Conservation (phyloP, 2,888 invertebrate species). For the Branchellion lobata region DNA sequence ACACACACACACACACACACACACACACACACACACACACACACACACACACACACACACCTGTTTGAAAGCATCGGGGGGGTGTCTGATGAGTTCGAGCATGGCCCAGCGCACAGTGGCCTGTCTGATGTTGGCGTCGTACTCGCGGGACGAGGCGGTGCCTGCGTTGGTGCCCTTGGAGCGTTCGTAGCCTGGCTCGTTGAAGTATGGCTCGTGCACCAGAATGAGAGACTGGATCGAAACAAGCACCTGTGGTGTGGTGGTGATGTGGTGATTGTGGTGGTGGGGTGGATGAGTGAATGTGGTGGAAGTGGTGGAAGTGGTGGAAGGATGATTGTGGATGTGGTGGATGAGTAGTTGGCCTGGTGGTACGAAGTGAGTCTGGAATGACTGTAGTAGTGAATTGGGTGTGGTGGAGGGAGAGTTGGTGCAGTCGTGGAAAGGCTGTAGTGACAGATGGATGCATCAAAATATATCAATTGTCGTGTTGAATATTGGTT, state of each 20-base stretch:
- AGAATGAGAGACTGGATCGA: constrained; percentile 64
- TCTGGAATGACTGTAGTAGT: too few species aligned
- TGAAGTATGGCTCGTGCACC: constrained; percentile 64
- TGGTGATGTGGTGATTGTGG: too few species aligned
- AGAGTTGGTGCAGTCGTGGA: not conserved
- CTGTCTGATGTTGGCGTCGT: constrained; percentile 91
- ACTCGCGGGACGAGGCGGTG: constrained; percentile 84
- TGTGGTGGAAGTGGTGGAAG: not conserved
- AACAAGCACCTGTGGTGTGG: constrained; percentile 60
- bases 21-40: not conserved
- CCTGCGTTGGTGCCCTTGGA: constrained; percentile 67
- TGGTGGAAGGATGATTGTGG: not conserved
- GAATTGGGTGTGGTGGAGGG: too few species aligned
- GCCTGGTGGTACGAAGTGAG: too few species aligned
- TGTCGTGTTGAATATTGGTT: not conserved
- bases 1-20: not conserved
- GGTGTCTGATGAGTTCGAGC: constrained; percentile 86
- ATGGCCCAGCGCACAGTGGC: constrained; percentile 94
- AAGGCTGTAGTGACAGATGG: not conserved
- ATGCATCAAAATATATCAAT: not conserved
- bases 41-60: constrained; percentile 61
- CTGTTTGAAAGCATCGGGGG: constrained; percentile 86
- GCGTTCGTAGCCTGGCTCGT: constrained; percentile 64
- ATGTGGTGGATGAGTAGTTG: not conserved
- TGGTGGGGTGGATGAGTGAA: too few species aligned